phyloP scores from a whole-genome alignment of 2,888 invertebrate species.

The Cheilosia urbana region DNA sequence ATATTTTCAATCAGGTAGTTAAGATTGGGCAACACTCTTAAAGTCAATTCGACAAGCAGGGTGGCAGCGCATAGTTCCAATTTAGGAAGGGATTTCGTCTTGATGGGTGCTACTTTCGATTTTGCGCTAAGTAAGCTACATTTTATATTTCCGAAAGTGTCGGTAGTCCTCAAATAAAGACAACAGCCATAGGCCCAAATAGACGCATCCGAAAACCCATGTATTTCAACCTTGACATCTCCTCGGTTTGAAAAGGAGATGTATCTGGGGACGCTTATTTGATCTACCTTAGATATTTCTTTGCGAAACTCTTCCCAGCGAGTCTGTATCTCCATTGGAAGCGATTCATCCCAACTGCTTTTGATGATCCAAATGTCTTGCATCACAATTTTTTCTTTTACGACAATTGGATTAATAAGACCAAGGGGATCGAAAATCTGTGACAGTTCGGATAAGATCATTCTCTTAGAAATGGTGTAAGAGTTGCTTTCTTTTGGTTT shows the following conservation, averaged over 20 bases:
- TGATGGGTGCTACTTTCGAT: slow-evolving; percentile 54
- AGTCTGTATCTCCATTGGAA: slow-evolving; percentile 20
- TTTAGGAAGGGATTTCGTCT: slow-evolving; percentile 76
- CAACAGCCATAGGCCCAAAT: slow-evolving; percentile 6
- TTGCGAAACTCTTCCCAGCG: slow-evolving; percentile 38
- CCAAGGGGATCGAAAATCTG: slow-evolving; percentile 66
- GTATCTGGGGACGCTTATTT: slow-evolving; percentile 47
- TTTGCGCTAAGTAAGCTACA: slow-evolving; percentile 38
- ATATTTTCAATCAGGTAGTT: slow-evolving; percentile 56
- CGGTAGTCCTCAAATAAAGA: slow-evolving; percentile 25
- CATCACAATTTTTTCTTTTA: slow-evolving; percentile 61
- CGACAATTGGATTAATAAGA: slow-evolving; percentile 59
- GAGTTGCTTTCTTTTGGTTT: neutral
- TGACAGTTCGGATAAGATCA: slow-evolving; percentile 42
- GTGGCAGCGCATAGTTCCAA: slow-evolving; percentile 75
- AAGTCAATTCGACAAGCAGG: too few relatives aligned
- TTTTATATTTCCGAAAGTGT: neutral
- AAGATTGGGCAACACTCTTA: neutral
- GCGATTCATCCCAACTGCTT: slow-evolving; percentile 57
- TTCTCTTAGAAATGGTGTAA: slow-evolving; percentile 34
- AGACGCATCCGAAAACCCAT: slow-evolving; percentile 64
- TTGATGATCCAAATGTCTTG: slow-evolving; percentile 56
- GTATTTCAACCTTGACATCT: slow-evolving; percentile 17
- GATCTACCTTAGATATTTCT: neutral
- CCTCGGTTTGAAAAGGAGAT: too few relatives aligned